These are phyloP conservation scores for Phengaris arion DNA, from an alignment of 2,888 invertebrate species.

Conservation along the genomic window DNA sequence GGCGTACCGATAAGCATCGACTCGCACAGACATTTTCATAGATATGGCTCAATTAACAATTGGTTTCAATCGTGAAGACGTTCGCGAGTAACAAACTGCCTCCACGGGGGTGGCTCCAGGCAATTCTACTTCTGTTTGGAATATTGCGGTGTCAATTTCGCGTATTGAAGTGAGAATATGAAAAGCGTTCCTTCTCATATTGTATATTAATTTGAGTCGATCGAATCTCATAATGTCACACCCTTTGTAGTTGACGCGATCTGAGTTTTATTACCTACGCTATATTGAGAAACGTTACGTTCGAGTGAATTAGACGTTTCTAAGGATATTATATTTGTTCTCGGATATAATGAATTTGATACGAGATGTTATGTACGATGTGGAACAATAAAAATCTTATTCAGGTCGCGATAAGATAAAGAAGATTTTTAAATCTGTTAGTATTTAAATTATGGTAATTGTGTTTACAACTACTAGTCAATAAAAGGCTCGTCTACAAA, in stretches of 20 bases:
- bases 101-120: slow-evolving; percentile 62
- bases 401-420: slow-evolving; percentile 6
- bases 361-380: slow-evolving; percentile 10
- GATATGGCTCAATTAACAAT: slow-evolving; percentile 80
- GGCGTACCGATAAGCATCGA: slow-evolving; percentile 76
- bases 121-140: slow-evolving; percentile 79
- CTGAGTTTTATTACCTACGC: slow-evolving; percentile 37
- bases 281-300: slow-evolving; percentile 32
- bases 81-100: slow-evolving; percentile 75
- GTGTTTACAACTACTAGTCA: slow-evolving; percentile 2
- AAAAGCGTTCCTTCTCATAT: slow-evolving; percentile 59
- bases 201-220: slow-evolving; percentile 63
- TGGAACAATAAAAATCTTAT: slow-evolving; percentile 11
- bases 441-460: background rate
- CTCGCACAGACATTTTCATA: slow-evolving; percentile 74
- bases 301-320: slow-evolving; percentile 13
- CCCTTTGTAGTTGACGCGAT: slow-evolving; percentile 38
- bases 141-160: slow-evolving; percentile 79
- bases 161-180: slow-evolving; percentile 76
- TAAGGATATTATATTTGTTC: slow-evolving; percentile 20
- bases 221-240: slow-evolving; percentile 48
- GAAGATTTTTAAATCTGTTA: slow-evolving; percentile 11
- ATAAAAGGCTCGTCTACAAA: background rate
- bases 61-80: slow-evolving; percentile 79
- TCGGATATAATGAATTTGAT: background rate